Percentiles rank a stretch among this genome's conserved stretches.
Conservation (phyloP, 2,113 vertebrate genomes). For the Zingel zingel region DNA sequence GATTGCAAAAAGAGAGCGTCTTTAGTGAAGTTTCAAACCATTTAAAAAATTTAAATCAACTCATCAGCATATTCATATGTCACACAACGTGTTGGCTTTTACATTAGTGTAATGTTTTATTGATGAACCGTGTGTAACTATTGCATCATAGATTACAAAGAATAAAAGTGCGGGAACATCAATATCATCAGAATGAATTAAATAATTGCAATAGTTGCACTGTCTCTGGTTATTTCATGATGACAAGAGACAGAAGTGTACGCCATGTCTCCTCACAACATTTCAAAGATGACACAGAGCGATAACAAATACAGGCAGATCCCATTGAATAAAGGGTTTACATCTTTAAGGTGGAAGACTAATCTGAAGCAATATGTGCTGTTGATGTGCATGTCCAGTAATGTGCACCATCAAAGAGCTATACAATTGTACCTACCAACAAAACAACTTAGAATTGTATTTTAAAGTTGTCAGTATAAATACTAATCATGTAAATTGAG, state of each 20-base stretch:
- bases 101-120: constrained; percentile 70
- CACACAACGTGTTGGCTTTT: constrained; percentile 60
- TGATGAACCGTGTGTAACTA: constrained; percentile 69
- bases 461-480: too few relatives aligned
- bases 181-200: constrained; percentile 72
- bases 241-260: constrained; percentile 56
- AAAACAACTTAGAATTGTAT: background rate
- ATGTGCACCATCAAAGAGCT: background rate
- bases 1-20: constrained; percentile 5
- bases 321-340: background rate
- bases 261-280: constrained; percentile 40
- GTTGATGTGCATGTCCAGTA: constrained; percentile 20
- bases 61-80: constrained; percentile 65
- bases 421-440: background rate
- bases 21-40: constrained; percentile 57
- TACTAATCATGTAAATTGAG: too few relatives aligned
- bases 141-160: constrained; percentile 80
- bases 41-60: constrained; percentile 50
- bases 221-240: constrained; percentile 62
- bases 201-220: constrained; percentile 76
- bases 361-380: constrained; percentile 54
- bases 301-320: constrained; percentile 61
- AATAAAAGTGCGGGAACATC: constrained; percentile 63
- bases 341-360: constrained; percentile 39
- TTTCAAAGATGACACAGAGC: constrained; percentile 60